Base-by-base conservation (phyloP, 30 jellyfish, hydroid and myxozoan species). In the Cassiopea andromeda region DNA sequence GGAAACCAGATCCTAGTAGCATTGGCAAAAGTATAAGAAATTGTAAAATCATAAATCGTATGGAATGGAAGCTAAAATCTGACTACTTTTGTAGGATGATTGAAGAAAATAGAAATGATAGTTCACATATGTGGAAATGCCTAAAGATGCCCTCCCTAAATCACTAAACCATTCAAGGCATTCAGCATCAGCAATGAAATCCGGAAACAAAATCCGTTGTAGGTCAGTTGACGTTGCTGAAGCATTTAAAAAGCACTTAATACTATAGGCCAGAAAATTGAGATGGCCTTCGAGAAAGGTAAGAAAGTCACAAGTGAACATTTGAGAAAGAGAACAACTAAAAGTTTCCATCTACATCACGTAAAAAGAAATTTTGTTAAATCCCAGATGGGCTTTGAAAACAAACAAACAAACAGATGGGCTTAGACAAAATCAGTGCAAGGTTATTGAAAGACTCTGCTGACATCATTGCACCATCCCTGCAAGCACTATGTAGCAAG, bases 21-120 rank as follows among this genome's bases (percentile, higher is more conserved):
- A 84, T 73, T 84, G 92, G 92, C 85, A 84, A 71, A 84, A 44
- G 92, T 84, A 84, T 66, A 84, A 80, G 60, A 86, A 75, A 64
- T 44, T 86, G 83, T 72, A 72, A 67, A 75, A 86, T 76, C 89
- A 73, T 48, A 60, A 86, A 86, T 75, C 89, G 93, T 86, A 27
- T 73, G 73, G 90, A 86, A 75, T 74, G 59, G 93, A 86, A 83
- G 82, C 93, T 86, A 69, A 86, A 75, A 86, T 86, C 93, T 73
- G 89, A 86, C 74, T 67, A 86, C 89, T 74, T 73, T 76, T 75
- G 93, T 90, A 59, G 73, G 66, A 64, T 75, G 89, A 85, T 70
- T 54, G 80, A 85, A 47, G 89, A 85, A n/a, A 44, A 48, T 59
- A 72, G 19, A 66, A 66, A 66, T 46, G 82, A 27, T 44, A 83